These are phyloP conservation scores for Anomalospiza imberbis DNA, from an alignment of 2,797 vertebrate species.

Conservation along the genomic window DNA sequence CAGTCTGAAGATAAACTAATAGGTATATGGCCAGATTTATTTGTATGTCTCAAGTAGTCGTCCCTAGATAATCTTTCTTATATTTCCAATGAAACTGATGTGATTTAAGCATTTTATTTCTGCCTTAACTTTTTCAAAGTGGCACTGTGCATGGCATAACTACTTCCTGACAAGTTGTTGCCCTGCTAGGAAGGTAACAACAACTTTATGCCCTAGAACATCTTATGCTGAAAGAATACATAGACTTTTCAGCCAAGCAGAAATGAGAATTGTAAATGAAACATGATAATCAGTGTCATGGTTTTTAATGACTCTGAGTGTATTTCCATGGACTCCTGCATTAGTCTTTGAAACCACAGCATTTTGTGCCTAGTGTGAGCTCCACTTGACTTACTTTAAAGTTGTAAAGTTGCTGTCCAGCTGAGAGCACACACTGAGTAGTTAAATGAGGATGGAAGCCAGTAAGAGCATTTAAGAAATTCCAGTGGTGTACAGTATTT, in stretches of 20 bases:
- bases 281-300: background rate
- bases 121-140: background rate
- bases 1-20: background rate
- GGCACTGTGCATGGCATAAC: background rate
- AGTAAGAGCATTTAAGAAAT: conserved; percentile 1
- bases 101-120: background rate
- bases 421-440: conserved; percentile 35
- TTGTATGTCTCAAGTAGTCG: background rate
- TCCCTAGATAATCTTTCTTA: background rate
- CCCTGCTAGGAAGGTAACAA: background rate
- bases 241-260: background rate
- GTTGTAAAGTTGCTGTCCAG: conserved; percentile 8
- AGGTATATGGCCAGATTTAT: background rate
- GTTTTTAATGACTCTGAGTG: background rate
- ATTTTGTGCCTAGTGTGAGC: background rate
- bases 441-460: conserved; percentile 39
- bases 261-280: background rate
- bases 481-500: background rate
- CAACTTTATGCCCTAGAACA: background rate
- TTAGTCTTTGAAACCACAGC: background rate
- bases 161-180: background rate
- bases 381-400: conserved; percentile 23
- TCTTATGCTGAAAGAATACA: background rate
- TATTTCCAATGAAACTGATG: background rate
- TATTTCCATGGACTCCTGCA: background rate